Evolutionary conservation across 2,888 invertebrate genomes (phyloP).

Genomic region (Limnephilus auricula): DNA sequence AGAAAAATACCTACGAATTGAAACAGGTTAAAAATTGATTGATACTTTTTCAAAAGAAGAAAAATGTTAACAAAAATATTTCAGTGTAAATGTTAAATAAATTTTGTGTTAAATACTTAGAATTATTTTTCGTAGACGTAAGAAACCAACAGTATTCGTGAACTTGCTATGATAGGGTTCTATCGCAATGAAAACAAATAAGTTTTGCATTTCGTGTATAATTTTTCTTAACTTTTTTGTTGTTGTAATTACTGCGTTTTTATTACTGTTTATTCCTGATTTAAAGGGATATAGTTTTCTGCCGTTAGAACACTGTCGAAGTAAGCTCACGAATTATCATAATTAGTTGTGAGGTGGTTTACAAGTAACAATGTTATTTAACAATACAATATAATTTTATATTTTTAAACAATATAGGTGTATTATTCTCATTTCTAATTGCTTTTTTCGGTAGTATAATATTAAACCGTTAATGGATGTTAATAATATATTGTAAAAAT

Average conservation of each 20-base stretch:
- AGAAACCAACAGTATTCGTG: not conserved
- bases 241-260: too few relatives aligned
- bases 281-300: not conserved
- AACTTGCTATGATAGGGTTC: not conserved
- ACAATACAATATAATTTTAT: not conserved
- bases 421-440: not conserved
- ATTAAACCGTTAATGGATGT: not conserved
- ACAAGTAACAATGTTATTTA: not conserved
- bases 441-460: not conserved
- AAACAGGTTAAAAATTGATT: not conserved
- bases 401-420: not conserved
- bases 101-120: not conserved
- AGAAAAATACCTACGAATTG: not conserved
- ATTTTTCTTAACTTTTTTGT: not conserved
- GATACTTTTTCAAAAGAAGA: not conserved
- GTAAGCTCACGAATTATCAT: not conserved
- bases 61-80: not conserved
- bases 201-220: not conserved
- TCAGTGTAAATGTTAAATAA: not conserved
- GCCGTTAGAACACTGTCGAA: not conserved
- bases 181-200: too few relatives aligned
- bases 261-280: too few relatives aligned
- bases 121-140: not conserved
- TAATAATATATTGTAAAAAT: slow-evolving; percentile 1
- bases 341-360: not conserved